These are phyloP conservation scores for Taxidea taxus DNA, from an alignment of 2,113 vertebrate genomes.

Conservation along the genomic window DNA sequence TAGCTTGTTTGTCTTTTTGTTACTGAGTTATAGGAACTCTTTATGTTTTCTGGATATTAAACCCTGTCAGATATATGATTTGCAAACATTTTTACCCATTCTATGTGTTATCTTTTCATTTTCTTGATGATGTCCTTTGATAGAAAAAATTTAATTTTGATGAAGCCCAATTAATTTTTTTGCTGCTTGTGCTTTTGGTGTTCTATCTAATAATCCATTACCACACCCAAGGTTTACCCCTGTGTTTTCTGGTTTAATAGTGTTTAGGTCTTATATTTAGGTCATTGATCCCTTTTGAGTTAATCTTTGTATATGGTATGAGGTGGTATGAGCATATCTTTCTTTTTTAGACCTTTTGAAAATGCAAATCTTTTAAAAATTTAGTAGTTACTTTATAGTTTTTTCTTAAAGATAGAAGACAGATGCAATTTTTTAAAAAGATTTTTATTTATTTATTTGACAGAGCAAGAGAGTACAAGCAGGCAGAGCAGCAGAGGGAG, in stretches of 20 bases:
- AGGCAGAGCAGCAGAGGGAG: no score
- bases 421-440: not conserved
- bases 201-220: not conserved
- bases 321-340: not conserved
- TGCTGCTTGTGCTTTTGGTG: not conserved
- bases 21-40: not conserved
- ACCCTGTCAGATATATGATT: not conserved
- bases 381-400: conserved; percentile 34
- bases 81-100: not conserved
- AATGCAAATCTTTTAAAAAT: conserved; percentile 64
- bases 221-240: not conserved
- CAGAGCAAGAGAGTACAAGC: no score
- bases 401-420: conserved; percentile 40
- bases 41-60: not conserved
- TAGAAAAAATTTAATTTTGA: not conserved
- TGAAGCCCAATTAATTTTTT: not conserved
- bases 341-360: conserved; percentile 46
- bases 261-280: not conserved
- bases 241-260: not conserved
- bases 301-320: conserved; percentile 23
- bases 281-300: not conserved
- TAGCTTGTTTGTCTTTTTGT: not conserved
- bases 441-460: no score
- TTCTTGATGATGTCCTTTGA: not conserved
- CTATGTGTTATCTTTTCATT: not conserved